A percentile compares a stretch with the other conserved stretches of the same genome.
Evolutionary conservation across 1,140 invertebrate genomes (phyloP).

Genomic region (Drosophila miranda): DNA sequence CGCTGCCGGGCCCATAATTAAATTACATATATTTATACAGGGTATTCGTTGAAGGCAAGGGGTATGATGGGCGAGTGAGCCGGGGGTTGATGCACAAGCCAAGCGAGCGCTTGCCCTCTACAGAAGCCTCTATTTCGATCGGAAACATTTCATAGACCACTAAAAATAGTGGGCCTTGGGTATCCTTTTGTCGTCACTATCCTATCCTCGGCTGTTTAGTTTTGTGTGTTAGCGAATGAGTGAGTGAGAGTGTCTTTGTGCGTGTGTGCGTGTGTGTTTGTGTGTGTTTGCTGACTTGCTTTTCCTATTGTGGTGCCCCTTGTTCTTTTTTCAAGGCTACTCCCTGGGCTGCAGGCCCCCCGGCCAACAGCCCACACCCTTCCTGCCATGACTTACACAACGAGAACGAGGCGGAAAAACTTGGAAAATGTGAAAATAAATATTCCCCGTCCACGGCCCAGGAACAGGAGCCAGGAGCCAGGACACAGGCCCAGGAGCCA

Average conservation of each 20-base stretch:
- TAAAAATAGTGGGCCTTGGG: too few species aligned
- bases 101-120: too few species aligned
- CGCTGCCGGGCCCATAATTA: conserved; percentile 67
- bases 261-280: conserved; percentile 23
- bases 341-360: conserved; percentile 15
- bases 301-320: conserved; percentile 47
- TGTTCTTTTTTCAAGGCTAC: conserved; percentile 51
- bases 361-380: neutral
- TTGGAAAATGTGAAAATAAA: conserved; percentile 56
- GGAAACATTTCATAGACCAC: too few species aligned
- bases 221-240: neutral
- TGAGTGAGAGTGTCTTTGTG: too few species aligned
- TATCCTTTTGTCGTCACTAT: too few species aligned
- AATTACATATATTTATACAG: conserved; percentile 65
- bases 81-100: too few species aligned
- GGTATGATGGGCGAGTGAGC: too few species aligned
- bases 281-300: conserved; percentile 69
- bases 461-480: conserved; percentile 2
- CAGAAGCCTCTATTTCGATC: too few species aligned
- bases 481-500: too few species aligned
- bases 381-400: conserved; percentile 41
- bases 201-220: neutral
- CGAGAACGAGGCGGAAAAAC: conserved; percentile 44
- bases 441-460: conserved; percentile 11
- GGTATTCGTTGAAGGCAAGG: too few species aligned